Base-by-base conservation (phyloP, 2,113 vertebrate species). In the Nannobrachium achirus region DNA sequence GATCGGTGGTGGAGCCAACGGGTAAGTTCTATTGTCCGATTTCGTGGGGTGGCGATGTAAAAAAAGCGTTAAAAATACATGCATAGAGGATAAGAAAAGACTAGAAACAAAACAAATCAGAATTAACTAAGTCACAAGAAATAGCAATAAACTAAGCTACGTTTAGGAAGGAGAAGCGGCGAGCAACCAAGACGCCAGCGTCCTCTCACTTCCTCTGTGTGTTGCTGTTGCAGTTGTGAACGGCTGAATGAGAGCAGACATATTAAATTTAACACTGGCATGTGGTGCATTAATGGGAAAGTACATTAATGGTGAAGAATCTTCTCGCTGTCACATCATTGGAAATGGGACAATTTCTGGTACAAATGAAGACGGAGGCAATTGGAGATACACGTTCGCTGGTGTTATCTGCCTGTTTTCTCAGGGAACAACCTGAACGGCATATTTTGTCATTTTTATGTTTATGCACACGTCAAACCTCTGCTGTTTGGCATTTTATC, bases 211-310 rank as follows among this genome's bases (percentile, higher is more conserved):
- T n/a, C n/a, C n/a, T n/a, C n/a, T n/a, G n/a, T n/a, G n/a, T n/a
- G n/a, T n/a, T n/a, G n/a, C n/a, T n/a, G n/a, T n/a, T n/a, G n/a
- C n/a, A n/a, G n/a, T n/a, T n/a, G n/a, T n/a, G n/a, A n/a, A n/a
- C n/a, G n/a, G n/a, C n/a, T n/a, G n/a, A n/a, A 38, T 65, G 50
- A 66, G 64, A 83, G 80, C 56, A 40, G 67, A 79, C 85, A 85
- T 61, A 75, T 85, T 41, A 66, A 66, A 82, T 85, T 76, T 84
- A 79, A 68, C 71, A 76, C 67, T 55, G 71, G 64, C 53, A 71
- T 11, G 1, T 69, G 67, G 66, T 58, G 72, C 69, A 44, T n/a
- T 9, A 73, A 60, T 2, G 63, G 68, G 57, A 68, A 83, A 83
- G 75, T 73, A n/a, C 25, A 33, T 33, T 55, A 56, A 63, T 49